Percentiles rank a stretch among this genome's conserved stretches.
phyloP scores from a whole-genome alignment of 2,113 vertebrate genomes.

The Pedetes capensis region DNA sequence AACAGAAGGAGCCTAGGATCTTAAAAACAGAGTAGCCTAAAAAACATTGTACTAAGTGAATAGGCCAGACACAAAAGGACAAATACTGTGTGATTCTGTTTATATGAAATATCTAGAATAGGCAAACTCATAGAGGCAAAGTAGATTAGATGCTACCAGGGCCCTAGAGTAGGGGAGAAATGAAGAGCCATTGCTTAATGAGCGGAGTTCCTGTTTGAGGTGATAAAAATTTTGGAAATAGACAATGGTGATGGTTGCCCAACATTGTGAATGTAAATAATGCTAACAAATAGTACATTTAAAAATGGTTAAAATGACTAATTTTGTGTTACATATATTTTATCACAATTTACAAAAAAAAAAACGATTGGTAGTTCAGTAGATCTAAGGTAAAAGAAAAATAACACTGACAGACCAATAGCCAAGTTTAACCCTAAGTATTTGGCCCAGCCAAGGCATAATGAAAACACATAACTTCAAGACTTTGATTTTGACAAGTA shows the following conservation, averaged over 20 bases:
- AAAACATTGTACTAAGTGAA: not conserved
- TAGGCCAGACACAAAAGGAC: not conserved
- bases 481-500: slow-evolving; percentile 12
- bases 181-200: not conserved
- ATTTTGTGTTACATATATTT: not conserved
- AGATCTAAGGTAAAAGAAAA: not conserved
- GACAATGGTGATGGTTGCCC: not conserved
- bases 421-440: not conserved
- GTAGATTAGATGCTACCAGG: not conserved
- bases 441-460: not conserved
- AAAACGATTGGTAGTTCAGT: not conserved
- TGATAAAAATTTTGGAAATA: not conserved
- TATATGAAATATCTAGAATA: not conserved
- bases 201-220: not conserved
- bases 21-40: not conserved
- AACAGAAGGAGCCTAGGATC: not conserved
- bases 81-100: not conserved
- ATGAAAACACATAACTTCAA: not conserved
- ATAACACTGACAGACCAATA: not conserved
- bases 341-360: not conserved
- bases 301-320: not conserved
- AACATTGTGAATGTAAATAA: not conserved
- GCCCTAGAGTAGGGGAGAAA: not conserved
- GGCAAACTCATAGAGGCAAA: not conserved
- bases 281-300: not conserved